Evolutionary conservation across 2,888 invertebrate species (phyloP), one percentile per base, ranked within the genome.

Genomic region (Netelia inedita): DNA sequence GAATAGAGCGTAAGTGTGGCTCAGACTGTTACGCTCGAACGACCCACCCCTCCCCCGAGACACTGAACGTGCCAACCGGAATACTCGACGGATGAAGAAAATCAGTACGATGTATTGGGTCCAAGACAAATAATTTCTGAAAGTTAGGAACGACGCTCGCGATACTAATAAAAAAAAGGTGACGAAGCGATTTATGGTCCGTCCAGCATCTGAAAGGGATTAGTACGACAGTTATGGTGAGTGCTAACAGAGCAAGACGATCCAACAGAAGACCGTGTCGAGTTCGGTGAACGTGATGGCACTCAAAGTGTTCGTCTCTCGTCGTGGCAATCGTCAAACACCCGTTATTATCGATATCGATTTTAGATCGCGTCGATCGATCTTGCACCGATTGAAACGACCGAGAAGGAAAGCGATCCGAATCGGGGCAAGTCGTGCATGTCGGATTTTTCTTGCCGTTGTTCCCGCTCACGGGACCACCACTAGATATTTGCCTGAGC

Each of bases 371-470:
- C 65, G 35, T 59, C 55, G 55, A 55, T 19, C 19, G 55, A 55
- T 16, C 19, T 16, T 9, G 10, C 9, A 16, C 23, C 71, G 71
- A 16, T 11, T 59, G 57, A 61, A 63, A 19, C 35, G 71, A 66
- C 16, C 50, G 35, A 59, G 68, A 35, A 59, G 19, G 66, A 69
- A 79, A 85, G 81, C 74, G 78, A 85, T 81, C 57, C 53, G 74
- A 19, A 81, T 81, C 81, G 74, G 55, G 61, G 68, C 65, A 79
- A 85, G 57, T 85, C 85, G 74, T 85, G 85, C 85, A 79, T 85
- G 79, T 82, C 83, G 78, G 41, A 14, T 46, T 65, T 72, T 75
- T 65, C 74, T 74, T 63, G 74, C 53, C 16, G 14, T 19, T 16
- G 19, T 19, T 1, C 19, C 16, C 10, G 57, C 9, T 16, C 16